These are phyloP conservation scores for Rhagologus leucostigma DNA, from an alignment of 2,113 vertebrate genomes.

Conservation along the genomic window DNA sequence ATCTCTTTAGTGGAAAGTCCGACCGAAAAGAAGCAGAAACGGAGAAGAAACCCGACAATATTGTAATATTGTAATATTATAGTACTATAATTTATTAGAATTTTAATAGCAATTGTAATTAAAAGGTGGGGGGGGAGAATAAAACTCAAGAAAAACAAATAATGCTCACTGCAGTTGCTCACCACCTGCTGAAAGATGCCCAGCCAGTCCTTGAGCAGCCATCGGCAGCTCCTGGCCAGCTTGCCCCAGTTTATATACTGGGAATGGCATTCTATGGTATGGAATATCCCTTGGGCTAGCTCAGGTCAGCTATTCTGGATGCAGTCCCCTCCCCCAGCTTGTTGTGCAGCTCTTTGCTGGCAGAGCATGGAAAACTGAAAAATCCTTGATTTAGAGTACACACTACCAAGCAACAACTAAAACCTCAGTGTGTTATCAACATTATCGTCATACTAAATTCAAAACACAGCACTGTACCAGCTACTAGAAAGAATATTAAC, in stretches of 20 bases:
- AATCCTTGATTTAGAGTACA: background rate
- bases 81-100: too few relatives aligned
- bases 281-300: background rate
- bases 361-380: background rate
- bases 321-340: rapidly evolving
- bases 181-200: background rate
- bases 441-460: background rate
- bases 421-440: background rate
- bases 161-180: background rate
- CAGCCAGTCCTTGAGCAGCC: rapidly evolving
- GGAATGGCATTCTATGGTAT: background rate
- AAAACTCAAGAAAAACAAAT: background rate
- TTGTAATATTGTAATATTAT: background rate
- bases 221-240: background rate
- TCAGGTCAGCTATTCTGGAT: background rate
- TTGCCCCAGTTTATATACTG: background rate
- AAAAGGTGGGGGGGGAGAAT: background rate
- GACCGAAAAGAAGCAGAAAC: too few relatives aligned
- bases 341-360: background rate
- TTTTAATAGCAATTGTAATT: background rate
- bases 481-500: background rate
- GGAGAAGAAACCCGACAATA: too few relatives aligned
- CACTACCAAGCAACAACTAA: background rate
- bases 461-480: background rate
- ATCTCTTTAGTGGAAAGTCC: too few relatives aligned